These are phyloP conservation scores for Microctenopoma steveboyesi DNA, from an alignment of 2,797 vertebrate species.

Conservation along the genomic window DNA sequence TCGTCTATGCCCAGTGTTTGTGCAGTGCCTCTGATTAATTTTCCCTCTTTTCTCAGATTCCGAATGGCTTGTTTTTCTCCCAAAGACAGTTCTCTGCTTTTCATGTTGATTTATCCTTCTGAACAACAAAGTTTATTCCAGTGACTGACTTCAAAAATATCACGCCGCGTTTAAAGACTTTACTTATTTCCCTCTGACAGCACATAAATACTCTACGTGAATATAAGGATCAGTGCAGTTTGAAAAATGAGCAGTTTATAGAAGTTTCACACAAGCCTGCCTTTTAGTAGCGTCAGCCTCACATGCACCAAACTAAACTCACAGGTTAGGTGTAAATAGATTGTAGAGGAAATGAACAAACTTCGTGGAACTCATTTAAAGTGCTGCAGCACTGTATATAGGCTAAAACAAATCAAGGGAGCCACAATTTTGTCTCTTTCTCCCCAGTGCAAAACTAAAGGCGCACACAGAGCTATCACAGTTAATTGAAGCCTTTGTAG, in stretches of 20 bases:
- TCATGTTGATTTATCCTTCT: too few relatives aligned
- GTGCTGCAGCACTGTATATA: conserved; percentile 24
- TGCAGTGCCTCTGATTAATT: too few relatives aligned
- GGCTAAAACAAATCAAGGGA: conserved; percentile 32
- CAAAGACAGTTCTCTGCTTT: too few relatives aligned
- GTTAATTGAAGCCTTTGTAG: conserved; percentile 57
- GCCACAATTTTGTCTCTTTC: conserved; percentile 10
- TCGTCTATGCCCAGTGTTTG: too few relatives aligned
- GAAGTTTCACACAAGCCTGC: not conserved
- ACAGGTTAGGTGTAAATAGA: conserved; percentile 3
- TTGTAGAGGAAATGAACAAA: conserved; percentile 21
- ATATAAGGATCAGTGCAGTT: conserved; percentile 6
- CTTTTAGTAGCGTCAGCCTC: not conserved
- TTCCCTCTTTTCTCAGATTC: too few relatives aligned
- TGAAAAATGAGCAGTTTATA: not conserved
- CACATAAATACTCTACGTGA: conserved; percentile 9
- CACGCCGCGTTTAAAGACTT: conserved; percentile 13
- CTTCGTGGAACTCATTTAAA: conserved; percentile 34
- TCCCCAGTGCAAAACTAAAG: conserved; percentile 31
- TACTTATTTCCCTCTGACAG: conserved; percentile 7
- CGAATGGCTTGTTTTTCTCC: too few relatives aligned
- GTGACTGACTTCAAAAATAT: conserved; percentile 20
- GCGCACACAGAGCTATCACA: conserved; percentile 39
- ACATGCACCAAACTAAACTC: conserved; percentile 5
- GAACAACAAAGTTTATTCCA: conserved; percentile 17